Conservation (phyloP, 2,888 invertebrate species). For the Tineola bisselliella region DNA sequence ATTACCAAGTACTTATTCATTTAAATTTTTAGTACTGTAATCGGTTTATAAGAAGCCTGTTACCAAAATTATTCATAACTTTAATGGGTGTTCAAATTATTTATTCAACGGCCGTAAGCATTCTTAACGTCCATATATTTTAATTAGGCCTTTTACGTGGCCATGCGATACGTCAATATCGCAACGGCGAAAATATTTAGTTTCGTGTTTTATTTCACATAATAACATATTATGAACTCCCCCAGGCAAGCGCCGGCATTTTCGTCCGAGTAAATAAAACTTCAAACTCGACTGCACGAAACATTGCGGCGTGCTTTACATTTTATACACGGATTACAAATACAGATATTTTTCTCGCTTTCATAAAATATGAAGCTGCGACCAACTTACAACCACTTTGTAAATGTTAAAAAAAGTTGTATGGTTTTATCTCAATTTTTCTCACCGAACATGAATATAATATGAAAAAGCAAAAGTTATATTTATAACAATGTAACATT, state of each 20-base stretch:
- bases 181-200: slow-evolving; percentile 19
- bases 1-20: too few species aligned
- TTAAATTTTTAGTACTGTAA: too few species aligned
- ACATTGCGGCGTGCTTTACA: slow-evolving; percentile 9
- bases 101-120: slow-evolving; percentile 15
- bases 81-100: background rate
- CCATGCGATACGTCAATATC: slow-evolving; percentile 49
- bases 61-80: background rate
- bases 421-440: background rate
- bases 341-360: slow-evolving; percentile 5
- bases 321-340: slow-evolving; percentile 2
- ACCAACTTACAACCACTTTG: background rate
- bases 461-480: too few species aligned
- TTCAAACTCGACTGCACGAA: slow-evolving; percentile 16
- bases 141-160: slow-evolving; percentile 47
- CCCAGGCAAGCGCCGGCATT: slow-evolving; percentile 38
- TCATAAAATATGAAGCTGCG: slow-evolving; percentile 4
- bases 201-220: slow-evolving; percentile 53
- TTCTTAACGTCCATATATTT: slow-evolving; percentile 54
- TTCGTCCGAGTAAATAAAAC: slow-evolving; percentile 54
- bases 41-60: background rate
- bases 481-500: too few species aligned
- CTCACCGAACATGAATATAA: too few species aligned
- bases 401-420: background rate
- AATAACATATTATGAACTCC: slow-evolving; percentile 54